Conservation (phyloP, 1,140 invertebrate species). For the Leptinotarsa lineolata region DNA sequence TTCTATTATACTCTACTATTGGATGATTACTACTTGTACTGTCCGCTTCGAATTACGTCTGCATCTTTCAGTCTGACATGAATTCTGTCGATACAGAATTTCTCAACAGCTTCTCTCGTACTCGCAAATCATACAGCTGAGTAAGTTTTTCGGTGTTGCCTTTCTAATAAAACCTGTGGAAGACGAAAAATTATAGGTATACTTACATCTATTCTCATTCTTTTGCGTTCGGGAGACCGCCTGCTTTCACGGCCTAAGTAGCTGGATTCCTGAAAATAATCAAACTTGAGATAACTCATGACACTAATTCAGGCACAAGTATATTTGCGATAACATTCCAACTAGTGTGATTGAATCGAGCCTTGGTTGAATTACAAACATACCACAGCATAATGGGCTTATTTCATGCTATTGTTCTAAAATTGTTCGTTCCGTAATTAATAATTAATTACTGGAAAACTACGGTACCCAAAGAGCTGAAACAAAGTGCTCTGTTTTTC, state of each 20-base stretch:
- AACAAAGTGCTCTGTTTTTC: no score
- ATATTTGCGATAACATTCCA: no score
- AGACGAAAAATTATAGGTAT: conserved; percentile 12
- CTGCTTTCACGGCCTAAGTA: conserved; percentile 41
- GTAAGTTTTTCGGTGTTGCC: background rate
- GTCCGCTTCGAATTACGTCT: background rate
- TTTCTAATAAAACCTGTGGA: conserved; percentile 7
- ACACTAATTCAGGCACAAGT: no score
- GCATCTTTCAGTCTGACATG: background rate
- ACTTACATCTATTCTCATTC: conserved; percentile 51
- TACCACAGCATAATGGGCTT: no score
- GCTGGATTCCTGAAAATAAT: conserved; percentile 43
- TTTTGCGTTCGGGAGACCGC: conserved; percentile 52
- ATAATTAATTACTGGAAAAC: no score
- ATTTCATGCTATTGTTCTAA: no score
- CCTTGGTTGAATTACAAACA: no score
- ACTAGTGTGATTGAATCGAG: no score
- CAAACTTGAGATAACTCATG: background rate
- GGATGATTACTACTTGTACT: background rate
- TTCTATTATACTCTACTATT: background rate
- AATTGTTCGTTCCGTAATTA: no score
- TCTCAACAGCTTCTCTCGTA: background rate
- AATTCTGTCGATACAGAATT: background rate
- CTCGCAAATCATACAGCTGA: background rate
- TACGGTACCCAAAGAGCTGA: no score